Conservation (phyloP, 2,797 vertebrate species). For the Malacoctenus gilli region DNA sequence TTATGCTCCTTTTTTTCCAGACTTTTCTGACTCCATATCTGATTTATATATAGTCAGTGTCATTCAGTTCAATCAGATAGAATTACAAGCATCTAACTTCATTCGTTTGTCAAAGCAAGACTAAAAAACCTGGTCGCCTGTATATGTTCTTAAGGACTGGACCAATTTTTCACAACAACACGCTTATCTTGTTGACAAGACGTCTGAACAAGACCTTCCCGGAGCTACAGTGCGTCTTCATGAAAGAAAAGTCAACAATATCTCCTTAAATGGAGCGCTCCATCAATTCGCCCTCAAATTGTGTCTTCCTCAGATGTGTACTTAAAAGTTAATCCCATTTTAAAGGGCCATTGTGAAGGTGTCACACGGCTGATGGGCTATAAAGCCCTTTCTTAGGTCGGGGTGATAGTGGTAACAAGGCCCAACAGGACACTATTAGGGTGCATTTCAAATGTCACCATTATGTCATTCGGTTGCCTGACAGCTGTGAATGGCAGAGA, state of each 20-base stretch:
- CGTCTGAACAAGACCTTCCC: slow-evolving; percentile 3
- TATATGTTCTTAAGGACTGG: too few species aligned
- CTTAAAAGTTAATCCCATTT: slow-evolving; percentile 65
- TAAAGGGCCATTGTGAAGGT: slow-evolving; percentile 49
- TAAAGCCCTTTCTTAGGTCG: slow-evolving; percentile 41
- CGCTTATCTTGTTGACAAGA: too few species aligned
- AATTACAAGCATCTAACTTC: too few species aligned
- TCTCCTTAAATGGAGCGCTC: slow-evolving; percentile 46
- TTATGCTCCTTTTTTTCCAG: not conserved
- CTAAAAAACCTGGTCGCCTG: too few species aligned
- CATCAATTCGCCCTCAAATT: slow-evolving; percentile 32
- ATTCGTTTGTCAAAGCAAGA: too few species aligned
- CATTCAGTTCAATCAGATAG: too few species aligned
- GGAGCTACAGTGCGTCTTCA: slow-evolving; percentile 32
- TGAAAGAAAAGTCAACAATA: slow-evolving; percentile 48
- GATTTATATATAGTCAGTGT: not conserved
- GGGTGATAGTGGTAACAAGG: slow-evolving; percentile 58
- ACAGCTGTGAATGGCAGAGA: slow-evolving; percentile 72
- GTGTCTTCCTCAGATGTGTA: slow-evolving; percentile 45
- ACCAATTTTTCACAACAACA: too few species aligned
- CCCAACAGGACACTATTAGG: slow-evolving; percentile 56
- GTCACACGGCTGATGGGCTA: slow-evolving; percentile 38
- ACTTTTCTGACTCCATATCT: not conserved
- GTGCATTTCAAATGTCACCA: slow-evolving; percentile 60
- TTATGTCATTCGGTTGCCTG: slow-evolving; percentile 66